Evolutionary conservation across 2,113 vertebrate genomes (phyloP), one percentile per base, ranked within the genome.

Genomic region (Bettongia penicillata): DNA sequence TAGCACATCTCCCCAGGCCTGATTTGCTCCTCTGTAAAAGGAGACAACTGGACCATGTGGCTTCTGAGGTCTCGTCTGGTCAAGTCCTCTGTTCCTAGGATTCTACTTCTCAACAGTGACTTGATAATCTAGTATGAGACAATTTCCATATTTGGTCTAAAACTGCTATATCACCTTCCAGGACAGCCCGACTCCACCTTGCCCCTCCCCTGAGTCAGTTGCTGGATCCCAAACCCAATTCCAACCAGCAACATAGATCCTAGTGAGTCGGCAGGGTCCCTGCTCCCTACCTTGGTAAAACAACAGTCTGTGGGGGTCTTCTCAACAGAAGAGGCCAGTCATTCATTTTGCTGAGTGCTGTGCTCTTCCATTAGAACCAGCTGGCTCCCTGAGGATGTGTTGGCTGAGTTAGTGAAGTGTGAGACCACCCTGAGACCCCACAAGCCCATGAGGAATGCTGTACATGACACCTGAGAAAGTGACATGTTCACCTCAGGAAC

Each of bases 401-500:
- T 95, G 0, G 5, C 0, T 91, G 92, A 91, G 95, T 48, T 19
- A 0, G 47, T 10, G 43, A 50, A 31, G 90, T 90, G 90, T 12
- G 90, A 90, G 90, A 90, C 48, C 94, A 92, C 77, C 43, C 47
- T 0, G 61, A 95, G 68, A 97, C 95, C n/a, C 97, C 96, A 0
- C 96, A 91, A 95, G 68, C 90, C 93, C 92, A 5, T 0, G 91
- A 94, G 97, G 96, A 97, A 94, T 22, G 91, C 90, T 93, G 96
- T 51, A 0, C 92, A 25, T 92, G 98, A 98, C 96, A 98, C 97
- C 90, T 94, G 97, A 98, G 98, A 98, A 98, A 96, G 98, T 93
- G 98, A 95, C 97, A 96, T 6, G 93, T 43, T 95, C 9, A 94
- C 53, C 6, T 0, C 53, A 97, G 95, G 49, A 97, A 94, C 95